Evolutionary conservation across 2,113 vertebrate genomes (phyloP), one percentile per base, ranked within the genome.

Genomic region (Casuarius casuarius): DNA sequence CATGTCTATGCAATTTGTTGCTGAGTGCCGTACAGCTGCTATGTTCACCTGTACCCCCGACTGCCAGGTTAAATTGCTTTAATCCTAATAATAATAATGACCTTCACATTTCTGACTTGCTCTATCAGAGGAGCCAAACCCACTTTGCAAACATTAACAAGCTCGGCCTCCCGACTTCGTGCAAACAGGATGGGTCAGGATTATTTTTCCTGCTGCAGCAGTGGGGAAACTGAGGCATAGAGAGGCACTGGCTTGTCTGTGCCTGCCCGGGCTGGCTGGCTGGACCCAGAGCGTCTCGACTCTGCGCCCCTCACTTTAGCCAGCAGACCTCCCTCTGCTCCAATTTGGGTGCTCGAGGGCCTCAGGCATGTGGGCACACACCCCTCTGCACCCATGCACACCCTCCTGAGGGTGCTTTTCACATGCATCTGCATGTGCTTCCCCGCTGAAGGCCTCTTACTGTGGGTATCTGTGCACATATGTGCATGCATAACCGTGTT

Each of bases 71-170:
- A 74, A 82, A 25, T 81, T 48, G 80, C 83, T 94, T 58, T 94
- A 92, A 93, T 97, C 93, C 78, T 87, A 16, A 70, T 94, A 96
- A 52, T 95, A 95, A 84, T 96, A 92, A 96, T 79, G 94, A 95
- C 94, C 91, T 97, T 96, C 91, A 93, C 86, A 93, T 96, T 96
- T 91, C 95, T 94, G 71, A 11, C 87, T 91, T 51, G 35, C 66
- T 89, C 83, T 96, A 72, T 95, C 92, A 81, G 61, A 65, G 80
- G 42, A 95, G 95, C 96, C 96, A 96, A 96, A 78, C 95, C 97
- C 97, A 95, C 92, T 94, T 79, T 0, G 89, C 94, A 97, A 97
- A 97, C 91, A 94, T 90, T 73, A 65, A 52, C 78, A 21, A 92
- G 54, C 81, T 94, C 1, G 0, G 91, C 72, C 94, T 95, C 84